phyloP scores from a whole-genome alignment of 2,797 vertebrate genomes.

The Leuciscus waleckii region DNA sequence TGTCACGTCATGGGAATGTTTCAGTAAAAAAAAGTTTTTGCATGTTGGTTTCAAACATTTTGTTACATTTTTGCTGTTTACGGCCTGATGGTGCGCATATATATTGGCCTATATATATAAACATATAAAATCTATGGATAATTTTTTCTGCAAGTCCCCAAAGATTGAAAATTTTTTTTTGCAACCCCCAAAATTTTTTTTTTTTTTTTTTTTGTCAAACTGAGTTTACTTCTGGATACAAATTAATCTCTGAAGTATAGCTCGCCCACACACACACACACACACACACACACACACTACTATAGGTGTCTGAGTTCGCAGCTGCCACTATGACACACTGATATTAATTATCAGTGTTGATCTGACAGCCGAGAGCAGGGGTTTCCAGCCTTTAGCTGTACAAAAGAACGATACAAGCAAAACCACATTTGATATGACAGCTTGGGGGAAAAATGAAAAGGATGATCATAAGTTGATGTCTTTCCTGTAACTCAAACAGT shows the following conservation, averaged over 20 bases:
- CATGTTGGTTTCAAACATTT: neutral
- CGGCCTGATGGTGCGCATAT: neutral
- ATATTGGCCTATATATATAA: too few species aligned
- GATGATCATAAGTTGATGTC: neutral
- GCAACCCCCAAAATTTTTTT: too few species aligned
- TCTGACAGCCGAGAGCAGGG: conserved; percentile 17
- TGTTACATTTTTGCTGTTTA: neutral
- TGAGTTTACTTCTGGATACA: neutral
- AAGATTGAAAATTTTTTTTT: too few species aligned
- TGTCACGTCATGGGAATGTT: neutral
- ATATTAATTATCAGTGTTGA: conserved; percentile 25
- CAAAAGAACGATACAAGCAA: neutral
- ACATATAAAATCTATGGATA: neutral
- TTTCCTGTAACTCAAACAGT: too few species aligned
- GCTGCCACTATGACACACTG: neutral
- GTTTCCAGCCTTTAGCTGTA: conserved; percentile 6
- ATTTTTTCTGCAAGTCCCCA: neutral
- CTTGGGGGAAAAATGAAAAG: neutral
- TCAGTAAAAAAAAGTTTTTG: neutral
- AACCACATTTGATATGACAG: conserved; percentile 17
- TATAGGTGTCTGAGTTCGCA: neutral
- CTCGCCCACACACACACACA: neutral
- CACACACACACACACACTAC: neutral
- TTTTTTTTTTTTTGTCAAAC: neutral
- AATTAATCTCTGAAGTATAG: neutral